Base-by-base conservation (phyloP, 2,888 invertebrate species). In the Microctonus aethiopoides region DNA sequence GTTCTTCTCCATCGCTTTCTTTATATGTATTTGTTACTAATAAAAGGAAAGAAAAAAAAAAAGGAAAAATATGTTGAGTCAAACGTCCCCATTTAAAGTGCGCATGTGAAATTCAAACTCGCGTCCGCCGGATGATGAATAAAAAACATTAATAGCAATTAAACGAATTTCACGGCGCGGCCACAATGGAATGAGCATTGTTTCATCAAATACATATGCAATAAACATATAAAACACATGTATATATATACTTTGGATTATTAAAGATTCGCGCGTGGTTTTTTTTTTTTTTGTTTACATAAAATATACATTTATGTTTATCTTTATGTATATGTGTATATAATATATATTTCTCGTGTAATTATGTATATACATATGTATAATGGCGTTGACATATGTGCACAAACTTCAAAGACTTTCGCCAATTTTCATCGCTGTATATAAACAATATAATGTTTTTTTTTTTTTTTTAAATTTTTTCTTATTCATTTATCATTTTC, bases 101-200 rank as follows among this genome's bases (percentile, higher is more conserved):
- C 51, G 64, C 59, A 61, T 61, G 66, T 69, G 68, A 68, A 61
- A 68, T 66, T 59, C 26, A 46, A 56, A n/a, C 32, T 46, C 36
- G 57, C 70, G 52, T 41, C 65, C 69, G 70, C 68, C 71, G 70
- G 72, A 73, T 72, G 62, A 62, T 67, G 70, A 71, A 75, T 56
- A 62, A 79, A 72, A 81, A 81, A 80, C 73, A 67, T 78, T 75
- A 78, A 78, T 78, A 75, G 73, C 74, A 82, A 82, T 79, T 80
- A 80, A 77, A 75, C 70, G 74, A 81, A 81, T 80, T 81, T 80
- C 80, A 78, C 78, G 77, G 75, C 67, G 75, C 67, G 74, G 52
- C 41, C 32, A 76, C 46, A 46, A 46, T 46, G 46, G 79, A 81
- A 82, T 82, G 79, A 76, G 75, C 73, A 81, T 81, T 81, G 81